Percentiles rank a stretch among this genome's conserved stretches.
Conservation (phyloP, 2,888 invertebrate species). For the Philopedon plagiatum region DNA sequence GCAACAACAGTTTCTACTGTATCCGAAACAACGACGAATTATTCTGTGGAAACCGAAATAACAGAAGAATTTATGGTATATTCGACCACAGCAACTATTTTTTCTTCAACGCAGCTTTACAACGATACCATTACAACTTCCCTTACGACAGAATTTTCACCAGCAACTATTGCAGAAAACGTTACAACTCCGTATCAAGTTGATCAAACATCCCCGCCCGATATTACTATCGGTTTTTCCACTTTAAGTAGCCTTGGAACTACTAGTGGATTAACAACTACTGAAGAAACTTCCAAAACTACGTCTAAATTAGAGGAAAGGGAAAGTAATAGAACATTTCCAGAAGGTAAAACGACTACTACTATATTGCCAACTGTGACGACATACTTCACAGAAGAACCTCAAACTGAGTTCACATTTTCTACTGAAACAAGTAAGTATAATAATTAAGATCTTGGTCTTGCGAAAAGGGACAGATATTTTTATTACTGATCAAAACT, state of each 20-base stretch:
- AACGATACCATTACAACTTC: constrained; percentile 5
- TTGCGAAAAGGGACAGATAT: too few species aligned
- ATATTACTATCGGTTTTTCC: constrained; percentile 19
- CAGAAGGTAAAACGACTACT: constrained; percentile 44
- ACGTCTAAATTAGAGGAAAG: constrained; percentile 31
- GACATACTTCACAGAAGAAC: constrained; percentile 58
- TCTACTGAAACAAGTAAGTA: constrained; percentile 46
- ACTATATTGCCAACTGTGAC: constrained; percentile 47
- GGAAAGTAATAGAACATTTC: constrained; percentile 51
- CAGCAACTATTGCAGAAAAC: constrained; percentile 2
- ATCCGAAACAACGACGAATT: background rate
- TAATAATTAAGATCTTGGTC: constrained; percentile 35
- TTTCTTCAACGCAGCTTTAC: background rate
- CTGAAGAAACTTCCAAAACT: constrained; percentile 7
- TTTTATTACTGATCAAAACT: too few species aligned
- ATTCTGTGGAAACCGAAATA: background rate
- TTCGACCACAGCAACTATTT: background rate
- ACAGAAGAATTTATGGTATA: constrained; percentile 11
- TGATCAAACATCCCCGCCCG: constrained; percentile 25
- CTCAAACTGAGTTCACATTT: constrained; percentile 23
- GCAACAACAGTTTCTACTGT: background rate
- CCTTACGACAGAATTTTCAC: constrained; percentile 19
- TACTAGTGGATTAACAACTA: background rate
- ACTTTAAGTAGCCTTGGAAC: background rate
- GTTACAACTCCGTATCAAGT: constrained; percentile 17